These are phyloP conservation scores for Pantherophis vulpinus DNA, from an alignment of 2,797 vertebrate species.

Conservation along the genomic window DNA sequence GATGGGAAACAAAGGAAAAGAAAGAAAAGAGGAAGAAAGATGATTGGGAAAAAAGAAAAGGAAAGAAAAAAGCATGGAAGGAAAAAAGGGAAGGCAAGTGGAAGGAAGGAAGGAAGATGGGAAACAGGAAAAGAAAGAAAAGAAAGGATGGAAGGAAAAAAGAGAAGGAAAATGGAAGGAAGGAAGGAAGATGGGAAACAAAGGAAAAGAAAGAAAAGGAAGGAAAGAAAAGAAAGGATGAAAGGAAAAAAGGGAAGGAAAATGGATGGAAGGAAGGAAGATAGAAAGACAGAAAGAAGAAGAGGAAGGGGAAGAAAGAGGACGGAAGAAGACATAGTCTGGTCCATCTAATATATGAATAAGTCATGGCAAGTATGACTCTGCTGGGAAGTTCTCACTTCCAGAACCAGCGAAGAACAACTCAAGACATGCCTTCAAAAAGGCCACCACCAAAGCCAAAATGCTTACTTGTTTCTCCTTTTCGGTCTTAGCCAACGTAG, in stretches of 20 bases:
- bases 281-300: too few species aligned
- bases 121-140: too few species aligned
- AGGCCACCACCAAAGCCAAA: neutral
- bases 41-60: too few species aligned
- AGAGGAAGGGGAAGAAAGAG: neutral
- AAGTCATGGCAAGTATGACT: neutral
- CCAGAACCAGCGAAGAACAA: neutral
- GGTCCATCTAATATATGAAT: neutral
- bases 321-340: neutral
- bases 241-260: neutral
- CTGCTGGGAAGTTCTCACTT: neutral
- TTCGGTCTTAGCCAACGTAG: slow-evolving; percentile 71
- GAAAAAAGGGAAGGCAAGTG: too few species aligned
- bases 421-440: neutral
- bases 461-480: slow-evolving; percentile 74
- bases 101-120: too few species aligned
- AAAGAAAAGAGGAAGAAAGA: too few species aligned
- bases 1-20: too few species aligned
- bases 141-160: neutral
- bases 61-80: too few species aligned
- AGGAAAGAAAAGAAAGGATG: too few species aligned
- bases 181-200: too few species aligned
- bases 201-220: neutral
- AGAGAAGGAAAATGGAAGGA: too few species aligned
- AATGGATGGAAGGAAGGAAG: neutral